phyloP scores from a whole-genome alignment of 2,797 vertebrate species.

The Australoheros facetus region DNA sequence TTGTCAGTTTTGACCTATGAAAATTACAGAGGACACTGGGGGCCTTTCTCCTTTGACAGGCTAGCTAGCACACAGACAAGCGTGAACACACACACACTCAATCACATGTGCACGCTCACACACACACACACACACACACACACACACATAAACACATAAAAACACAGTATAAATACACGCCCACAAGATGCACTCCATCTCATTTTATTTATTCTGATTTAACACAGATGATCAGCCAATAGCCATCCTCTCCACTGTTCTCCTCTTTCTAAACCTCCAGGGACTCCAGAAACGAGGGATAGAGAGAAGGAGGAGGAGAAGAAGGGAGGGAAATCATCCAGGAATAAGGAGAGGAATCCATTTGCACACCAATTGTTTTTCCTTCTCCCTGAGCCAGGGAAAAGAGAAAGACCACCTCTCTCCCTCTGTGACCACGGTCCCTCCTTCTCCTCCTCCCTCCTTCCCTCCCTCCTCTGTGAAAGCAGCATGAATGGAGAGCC shows the following conservation, averaged over 20 bases:
- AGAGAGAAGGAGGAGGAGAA: constrained; percentile 20
- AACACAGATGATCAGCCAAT: constrained; percentile 45
- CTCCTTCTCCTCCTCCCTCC: constrained; percentile 49
- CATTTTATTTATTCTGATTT: constrained; percentile 61
- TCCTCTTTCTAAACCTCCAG: constrained; percentile 51
- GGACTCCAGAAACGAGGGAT: constrained; percentile 46
- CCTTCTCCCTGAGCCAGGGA: constrained; percentile 72
- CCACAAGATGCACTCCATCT: constrained; percentile 44
- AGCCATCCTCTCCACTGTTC: constrained; percentile 32
- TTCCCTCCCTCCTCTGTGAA: constrained; percentile 75
- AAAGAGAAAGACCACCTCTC: constrained; percentile 79
- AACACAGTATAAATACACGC: constrained; percentile 53
- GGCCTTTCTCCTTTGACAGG: constrained; percentile 73
- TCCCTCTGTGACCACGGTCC: constrained; percentile 70
- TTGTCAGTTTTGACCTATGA: constrained; percentile 84
- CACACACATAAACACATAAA: constrained; percentile 14
- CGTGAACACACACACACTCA: constrained; percentile 16
- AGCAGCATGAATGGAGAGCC: constrained; percentile 81
- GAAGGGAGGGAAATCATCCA: constrained; percentile 59
- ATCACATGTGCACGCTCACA: constrained; percentile 13
- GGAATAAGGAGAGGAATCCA: constrained; percentile 78
- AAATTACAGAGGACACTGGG: constrained; percentile 81
- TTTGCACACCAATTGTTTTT: constrained; percentile 87
- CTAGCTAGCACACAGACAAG: constrained; percentile 50
- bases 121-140: constrained; percentile 9